Conservation (phyloP, 1,140 invertebrate genomes). For the Argopecten irradians region DNA sequence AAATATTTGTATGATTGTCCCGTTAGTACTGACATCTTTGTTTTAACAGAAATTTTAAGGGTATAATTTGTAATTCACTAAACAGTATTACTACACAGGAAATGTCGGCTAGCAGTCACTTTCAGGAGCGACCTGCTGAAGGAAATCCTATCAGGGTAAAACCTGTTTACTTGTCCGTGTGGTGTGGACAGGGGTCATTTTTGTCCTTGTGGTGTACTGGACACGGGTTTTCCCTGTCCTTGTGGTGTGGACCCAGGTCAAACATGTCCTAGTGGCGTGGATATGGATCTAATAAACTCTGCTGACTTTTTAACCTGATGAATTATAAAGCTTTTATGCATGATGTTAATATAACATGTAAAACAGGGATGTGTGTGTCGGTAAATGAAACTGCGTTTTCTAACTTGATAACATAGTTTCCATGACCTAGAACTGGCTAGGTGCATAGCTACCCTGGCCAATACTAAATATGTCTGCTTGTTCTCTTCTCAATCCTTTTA, state of each 20-base stretch:
- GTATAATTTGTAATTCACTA: background rate
- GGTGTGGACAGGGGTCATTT: background rate
- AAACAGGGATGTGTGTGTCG: background rate
- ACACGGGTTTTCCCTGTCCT: background rate
- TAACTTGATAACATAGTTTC: background rate
- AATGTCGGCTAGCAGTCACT: slow-evolving; percentile 14
- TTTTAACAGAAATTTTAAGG: background rate
- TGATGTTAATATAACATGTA: no score
- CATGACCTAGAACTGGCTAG: no score
- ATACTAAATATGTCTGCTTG: background rate
- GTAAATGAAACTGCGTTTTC: background rate
- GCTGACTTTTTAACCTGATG: background rate
- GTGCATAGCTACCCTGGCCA: background rate
- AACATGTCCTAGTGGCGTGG: background rate
- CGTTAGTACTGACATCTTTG: background rate
- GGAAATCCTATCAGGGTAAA: slow-evolving; percentile 7
- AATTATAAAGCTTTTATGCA: background rate
- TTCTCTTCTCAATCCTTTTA: no score
- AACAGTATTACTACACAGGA: background rate
- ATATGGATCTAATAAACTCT: background rate
- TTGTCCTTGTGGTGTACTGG: no score
- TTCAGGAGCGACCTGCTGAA: slow-evolving; percentile 3
- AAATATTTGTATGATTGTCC: background rate
- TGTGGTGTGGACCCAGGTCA: background rate
- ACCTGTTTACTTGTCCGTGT: background rate